These are phyloP conservation scores for Nebria brevicollis DNA, from an alignment of 2,888 invertebrate genomes.

Conservation along the genomic window DNA sequence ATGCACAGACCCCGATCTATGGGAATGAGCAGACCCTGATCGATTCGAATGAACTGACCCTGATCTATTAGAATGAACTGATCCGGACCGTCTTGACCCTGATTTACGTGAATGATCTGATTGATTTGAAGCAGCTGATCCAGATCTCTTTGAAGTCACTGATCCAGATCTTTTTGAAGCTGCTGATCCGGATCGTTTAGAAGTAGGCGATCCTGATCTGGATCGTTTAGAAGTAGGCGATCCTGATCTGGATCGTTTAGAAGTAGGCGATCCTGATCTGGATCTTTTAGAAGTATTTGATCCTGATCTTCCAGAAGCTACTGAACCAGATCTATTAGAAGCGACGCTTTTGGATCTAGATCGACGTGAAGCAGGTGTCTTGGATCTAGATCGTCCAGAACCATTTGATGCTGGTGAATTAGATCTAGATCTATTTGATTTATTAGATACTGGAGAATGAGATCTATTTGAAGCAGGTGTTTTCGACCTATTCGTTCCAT, in stretches of 20 bases:
- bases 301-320: constrained; percentile 53
- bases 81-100: constrained; percentile 28
- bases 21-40: constrained; percentile 50
- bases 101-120: constrained; percentile 54
- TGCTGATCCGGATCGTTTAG: constrained; percentile 54
- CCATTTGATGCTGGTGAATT: constrained; percentile 55
- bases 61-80: constrained; percentile 49
- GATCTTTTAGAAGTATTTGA: constrained; percentile 55
- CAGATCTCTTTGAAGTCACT: constrained; percentile 65
- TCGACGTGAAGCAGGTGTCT: constrained; percentile 46
- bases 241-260: constrained; percentile 61
- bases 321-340: constrained; percentile 51
- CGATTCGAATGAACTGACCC: constrained; percentile 49
- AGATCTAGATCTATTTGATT: constrained; percentile 57
- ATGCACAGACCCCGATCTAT: constrained; percentile 49
- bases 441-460: constrained; percentile 52
- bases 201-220: constrained; percentile 50
- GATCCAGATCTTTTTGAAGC: constrained; percentile 56
- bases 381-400: constrained; percentile 49
- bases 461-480: constrained; percentile 55
- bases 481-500: constrained; percentile 54
- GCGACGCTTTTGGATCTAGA: constrained; percentile 52
- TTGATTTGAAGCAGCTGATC: constrained; percentile 57
- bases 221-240: constrained; percentile 54
- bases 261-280: constrained; percentile 63